A percentile compares a stretch with the other conserved stretches of the same genome.
Evolutionary conservation across 2,797 vertebrate species (phyloP).

Genomic region (Zalophus californianus): DNA sequence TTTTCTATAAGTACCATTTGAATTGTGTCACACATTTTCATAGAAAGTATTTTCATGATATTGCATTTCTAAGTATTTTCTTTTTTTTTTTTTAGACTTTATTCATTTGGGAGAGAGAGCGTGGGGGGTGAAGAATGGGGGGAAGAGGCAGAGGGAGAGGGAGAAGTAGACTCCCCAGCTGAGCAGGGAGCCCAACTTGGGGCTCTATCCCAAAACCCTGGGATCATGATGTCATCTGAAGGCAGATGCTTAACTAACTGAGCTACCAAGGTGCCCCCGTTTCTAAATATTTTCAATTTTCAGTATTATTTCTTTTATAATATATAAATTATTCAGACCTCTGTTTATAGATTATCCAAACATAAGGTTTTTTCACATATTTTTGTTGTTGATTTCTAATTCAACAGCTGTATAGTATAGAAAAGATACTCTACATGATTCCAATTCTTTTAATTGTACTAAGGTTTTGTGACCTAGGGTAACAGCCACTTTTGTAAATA

Average conservation of each 20-base stretch:
- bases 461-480: not conserved
- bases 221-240: not conserved
- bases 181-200: not conserved
- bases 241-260: not conserved
- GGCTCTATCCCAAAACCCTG: not conserved
- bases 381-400: not conserved
- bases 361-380: not conserved
- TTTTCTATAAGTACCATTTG: not conserved
- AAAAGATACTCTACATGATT: not conserved
- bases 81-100: not conserved
- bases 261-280: not conserved
- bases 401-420: not conserved
- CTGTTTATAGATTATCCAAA: not conserved
- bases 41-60: not conserved
- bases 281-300: not conserved
- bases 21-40: not conserved
- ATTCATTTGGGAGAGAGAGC: not conserved
- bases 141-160: not conserved
- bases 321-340: not conserved
- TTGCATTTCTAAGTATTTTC: not conserved
- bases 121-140: not conserved
- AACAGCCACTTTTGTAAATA: not conserved
- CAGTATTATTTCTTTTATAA: not conserved
- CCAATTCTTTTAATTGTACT: not conserved
- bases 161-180: not conserved